Evolutionary conservation across 2,888 invertebrate species (phyloP), one percentile per base, ranked within the genome.

Genomic region (Tromatobia lineatoria): DNA sequence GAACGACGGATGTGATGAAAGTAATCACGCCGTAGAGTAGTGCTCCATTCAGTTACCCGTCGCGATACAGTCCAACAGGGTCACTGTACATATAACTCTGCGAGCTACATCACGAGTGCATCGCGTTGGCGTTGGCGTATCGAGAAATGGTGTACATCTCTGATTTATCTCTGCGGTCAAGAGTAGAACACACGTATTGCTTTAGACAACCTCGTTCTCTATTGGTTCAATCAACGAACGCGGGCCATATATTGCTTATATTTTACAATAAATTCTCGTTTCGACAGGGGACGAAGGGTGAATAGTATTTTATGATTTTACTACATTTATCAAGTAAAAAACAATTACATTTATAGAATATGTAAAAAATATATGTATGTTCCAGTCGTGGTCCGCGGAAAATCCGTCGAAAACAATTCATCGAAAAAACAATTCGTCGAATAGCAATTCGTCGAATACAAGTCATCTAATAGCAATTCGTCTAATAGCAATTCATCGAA

Each of bases 221-320:
- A 75, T 64, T 38, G 64, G 75, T 64, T 38, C 64, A 75, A 75
- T 52, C 64, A 64, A 64, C 75, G 64, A 66, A 47, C 50, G 64
- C 34, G 25, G 34, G 4, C n/a, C 52, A 64, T 25, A 20, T 13
- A 64, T 75, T 75, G 38, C 38, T 75, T 13, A 13, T 18, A 34
- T 20, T 25, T 47, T 2, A 61, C 45, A n/a, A 47, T 34, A 23
- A 47, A 61, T 74, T 45, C 29, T 59, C n/a, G 7, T 45, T 45
- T n/a, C 47, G 13, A n/a, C 11, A 6, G 47, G n/a, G 50, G 50
- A 18, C 4, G 18, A 6, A 7, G 18, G 18, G 3, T 57, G 15
- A 59, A 59, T n/a, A 29, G 20, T 54, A 57, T 25, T 13, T 4
- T 23, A 13, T 25, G 57, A 15, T 25, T 13, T 13, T 13, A 13